A percentile compares a stretch with the other conserved stretches of the same genome.
Conservation (phyloP, 1,140 invertebrate species). For the Sminthurinus signatus region DNA sequence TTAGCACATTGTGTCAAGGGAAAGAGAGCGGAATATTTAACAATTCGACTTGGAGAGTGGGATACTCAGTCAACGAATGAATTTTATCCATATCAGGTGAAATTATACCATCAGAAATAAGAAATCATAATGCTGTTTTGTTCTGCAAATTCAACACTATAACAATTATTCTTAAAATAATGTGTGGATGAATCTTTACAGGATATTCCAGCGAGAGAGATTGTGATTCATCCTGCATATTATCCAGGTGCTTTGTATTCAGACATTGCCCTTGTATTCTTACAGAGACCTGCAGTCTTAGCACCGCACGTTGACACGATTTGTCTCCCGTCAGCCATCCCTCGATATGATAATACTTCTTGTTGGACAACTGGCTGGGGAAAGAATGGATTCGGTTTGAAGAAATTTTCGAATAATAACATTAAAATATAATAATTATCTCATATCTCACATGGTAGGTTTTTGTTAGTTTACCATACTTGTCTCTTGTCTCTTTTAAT, state of each 20-base stretch:
- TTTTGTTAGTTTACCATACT: neutral
- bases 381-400: constrained; percentile 46
- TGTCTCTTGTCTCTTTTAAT: neutral
- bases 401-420: neutral
- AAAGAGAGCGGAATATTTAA: constrained; percentile 45
- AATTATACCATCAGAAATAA: neutral
- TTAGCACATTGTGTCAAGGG: constrained; percentile 21
- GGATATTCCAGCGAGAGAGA: constrained; percentile 40
- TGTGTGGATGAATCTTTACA: constrained; percentile 4
- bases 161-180: too few species aligned
- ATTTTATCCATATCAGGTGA: constrained; percentile 60
- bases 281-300: constrained; percentile 43
- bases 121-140: too few species aligned
- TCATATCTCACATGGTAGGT: neutral
- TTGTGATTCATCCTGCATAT: constrained; percentile 46
- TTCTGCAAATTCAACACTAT: too few species aligned
- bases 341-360: constrained; percentile 42
- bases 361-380: constrained; percentile 50
- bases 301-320: constrained; percentile 46
- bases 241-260: constrained; percentile 44
- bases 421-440: neutral
- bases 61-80: constrained; percentile 68
- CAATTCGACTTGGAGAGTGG: constrained; percentile 58
- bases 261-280: constrained; percentile 46
- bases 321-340: constrained; percentile 44